Evolutionary conservation across 2,888 invertebrate genomes (phyloP).

Genomic region (Anodontia alba): DNA sequence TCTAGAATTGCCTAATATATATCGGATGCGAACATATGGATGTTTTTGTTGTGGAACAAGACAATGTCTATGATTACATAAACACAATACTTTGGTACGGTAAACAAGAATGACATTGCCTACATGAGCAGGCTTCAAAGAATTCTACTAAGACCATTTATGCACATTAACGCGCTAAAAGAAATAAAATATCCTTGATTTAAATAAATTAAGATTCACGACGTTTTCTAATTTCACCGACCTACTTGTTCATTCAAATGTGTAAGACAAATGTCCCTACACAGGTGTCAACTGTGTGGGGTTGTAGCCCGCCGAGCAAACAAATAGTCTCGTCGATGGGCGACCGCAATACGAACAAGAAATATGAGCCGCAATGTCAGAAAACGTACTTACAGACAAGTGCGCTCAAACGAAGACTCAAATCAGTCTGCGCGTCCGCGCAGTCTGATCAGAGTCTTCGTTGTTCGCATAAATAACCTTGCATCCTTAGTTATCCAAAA

Average conservation of each 20-base stretch:
- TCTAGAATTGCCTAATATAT: no score
- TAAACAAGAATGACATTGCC: constrained; percentile 22
- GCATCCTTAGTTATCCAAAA: no score
- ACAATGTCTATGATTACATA: no score
- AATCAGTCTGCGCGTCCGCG: no score
- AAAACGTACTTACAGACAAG: no score
- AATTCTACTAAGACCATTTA: not conserved
- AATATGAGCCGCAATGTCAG: no score
- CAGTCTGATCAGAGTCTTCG: no score
- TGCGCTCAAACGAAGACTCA: no score
- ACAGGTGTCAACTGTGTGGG: constrained; percentile 58
- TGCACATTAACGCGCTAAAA: constrained; percentile 18
- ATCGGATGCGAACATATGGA: no score
- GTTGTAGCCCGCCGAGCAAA: constrained; percentile 23
- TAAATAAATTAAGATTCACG: constrained; percentile 58
- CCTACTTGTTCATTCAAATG: constrained; percentile 50
- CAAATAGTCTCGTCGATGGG: constrained; percentile 13
- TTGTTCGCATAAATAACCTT: no score
- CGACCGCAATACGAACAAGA: constrained; percentile 11
- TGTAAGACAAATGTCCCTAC: constrained; percentile 49
- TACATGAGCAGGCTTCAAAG: constrained; percentile 22
- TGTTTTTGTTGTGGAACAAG: no score
- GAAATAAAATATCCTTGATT: constrained; percentile 33
- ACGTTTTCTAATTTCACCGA: constrained; percentile 44
- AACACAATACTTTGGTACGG: no score